Evolutionary conservation across 2,113 vertebrate species (phyloP).

Genomic region (Entomyzon cyanotis): DNA sequence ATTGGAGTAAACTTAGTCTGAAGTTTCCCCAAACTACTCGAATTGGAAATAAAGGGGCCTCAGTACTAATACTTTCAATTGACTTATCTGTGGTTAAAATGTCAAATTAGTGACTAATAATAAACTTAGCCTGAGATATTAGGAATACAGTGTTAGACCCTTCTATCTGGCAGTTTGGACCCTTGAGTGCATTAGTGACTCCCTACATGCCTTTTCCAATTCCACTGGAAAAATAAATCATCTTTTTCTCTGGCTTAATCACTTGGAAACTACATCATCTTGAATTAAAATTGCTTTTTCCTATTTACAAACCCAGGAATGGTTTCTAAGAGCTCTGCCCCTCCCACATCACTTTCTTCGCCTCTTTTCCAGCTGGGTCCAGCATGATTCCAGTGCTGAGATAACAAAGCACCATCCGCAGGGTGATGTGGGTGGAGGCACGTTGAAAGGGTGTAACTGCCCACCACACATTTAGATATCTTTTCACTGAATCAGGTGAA

Average conservation of each 20-base stretch:
- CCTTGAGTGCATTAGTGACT: background rate
- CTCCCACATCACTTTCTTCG: background rate
- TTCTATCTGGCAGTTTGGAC: background rate
- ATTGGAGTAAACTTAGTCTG: background rate
- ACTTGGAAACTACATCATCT: conserved; percentile 33
- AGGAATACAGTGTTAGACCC: background rate
- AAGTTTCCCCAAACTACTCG: background rate
- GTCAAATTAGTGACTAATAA: background rate
- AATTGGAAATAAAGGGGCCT: background rate
- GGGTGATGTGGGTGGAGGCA: background rate
- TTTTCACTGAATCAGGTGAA: conserved; percentile 53
- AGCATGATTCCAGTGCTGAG: background rate
- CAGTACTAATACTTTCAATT: background rate
- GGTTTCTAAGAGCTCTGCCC: conserved; percentile 33
- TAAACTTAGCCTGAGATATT: background rate
- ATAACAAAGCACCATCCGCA: conserved; percentile 18
- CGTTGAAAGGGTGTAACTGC: background rate
- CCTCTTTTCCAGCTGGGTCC: conserved; percentile 35
- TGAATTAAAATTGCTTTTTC: conserved; percentile 43
- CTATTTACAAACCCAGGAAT: background rate
- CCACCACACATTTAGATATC: conserved; percentile 9
- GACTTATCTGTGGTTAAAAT: background rate
- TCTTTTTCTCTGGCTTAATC: conserved; percentile 22
- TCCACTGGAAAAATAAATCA: conserved; percentile 33
- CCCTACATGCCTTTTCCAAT: background rate